Conservation (phyloP, 2,797 vertebrate species). For the Anguilla pacifica region DNA sequence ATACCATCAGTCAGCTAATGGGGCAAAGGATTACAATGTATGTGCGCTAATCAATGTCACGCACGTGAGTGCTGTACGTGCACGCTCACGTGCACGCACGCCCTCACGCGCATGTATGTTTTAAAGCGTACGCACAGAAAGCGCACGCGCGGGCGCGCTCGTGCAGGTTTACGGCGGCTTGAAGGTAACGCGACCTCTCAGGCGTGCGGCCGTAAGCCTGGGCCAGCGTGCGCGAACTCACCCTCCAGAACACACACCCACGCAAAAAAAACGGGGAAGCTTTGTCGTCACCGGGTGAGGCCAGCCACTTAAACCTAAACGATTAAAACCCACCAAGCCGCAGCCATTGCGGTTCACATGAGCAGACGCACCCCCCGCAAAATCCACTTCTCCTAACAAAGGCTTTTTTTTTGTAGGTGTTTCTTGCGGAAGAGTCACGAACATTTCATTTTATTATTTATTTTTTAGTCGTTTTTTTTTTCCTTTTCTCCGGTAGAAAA, state of each 20-base stretch:
- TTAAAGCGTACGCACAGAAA: not conserved
- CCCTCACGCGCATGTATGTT: not conserved
- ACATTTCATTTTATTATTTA: not conserved
- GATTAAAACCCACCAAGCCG: constrained; percentile 10
- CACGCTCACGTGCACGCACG: not conserved
- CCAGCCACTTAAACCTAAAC: not conserved
- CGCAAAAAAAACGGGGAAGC: not conserved
- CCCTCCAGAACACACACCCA: not conserved
- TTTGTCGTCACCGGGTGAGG: constrained; percentile 11
- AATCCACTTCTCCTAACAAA: not conserved
- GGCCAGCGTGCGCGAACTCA: constrained; percentile 13
- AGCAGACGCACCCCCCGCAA: not conserved
- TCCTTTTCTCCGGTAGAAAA: constrained; percentile 6
- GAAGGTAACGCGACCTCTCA: constrained; percentile 23
- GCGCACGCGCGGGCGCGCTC: not conserved
- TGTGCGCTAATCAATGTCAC: not conserved
- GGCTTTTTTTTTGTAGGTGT: not conserved
- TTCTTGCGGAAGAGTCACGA: not conserved
- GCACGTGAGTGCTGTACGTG: not conserved
- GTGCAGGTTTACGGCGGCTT: constrained; percentile 3
- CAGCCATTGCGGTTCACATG: not conserved
- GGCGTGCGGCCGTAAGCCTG: constrained; percentile 13
- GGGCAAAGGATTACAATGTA: not conserved
- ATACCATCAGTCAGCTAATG: not conserved
- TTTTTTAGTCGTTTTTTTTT: not conserved